These are phyloP conservation scores for Microctenopoma steveboyesi DNA, from an alignment of 2,797 vertebrate genomes.

Conservation along the genomic window DNA sequence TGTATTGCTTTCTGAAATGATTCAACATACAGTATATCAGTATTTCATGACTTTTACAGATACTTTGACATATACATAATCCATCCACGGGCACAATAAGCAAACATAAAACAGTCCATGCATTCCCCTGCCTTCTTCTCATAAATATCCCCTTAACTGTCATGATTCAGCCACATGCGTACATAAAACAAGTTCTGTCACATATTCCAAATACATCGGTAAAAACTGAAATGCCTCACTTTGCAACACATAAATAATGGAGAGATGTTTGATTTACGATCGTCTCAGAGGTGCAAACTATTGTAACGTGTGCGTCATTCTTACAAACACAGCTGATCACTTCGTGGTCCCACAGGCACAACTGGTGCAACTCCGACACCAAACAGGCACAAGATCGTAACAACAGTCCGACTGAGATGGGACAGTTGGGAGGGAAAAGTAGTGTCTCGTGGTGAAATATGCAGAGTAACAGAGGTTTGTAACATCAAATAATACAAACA, in stretches of 20 bases:
- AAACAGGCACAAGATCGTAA: slow-evolving; percentile 55
- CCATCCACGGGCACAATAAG: slow-evolving; percentile 60
- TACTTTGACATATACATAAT: slow-evolving; percentile 47
- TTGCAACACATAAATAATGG: slow-evolving; percentile 61
- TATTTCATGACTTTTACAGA: slow-evolving; percentile 52
- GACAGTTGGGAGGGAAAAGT: slow-evolving; percentile 18
- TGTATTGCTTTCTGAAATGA: slow-evolving; percentile 68
- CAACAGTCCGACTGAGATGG: slow-evolving; percentile 37
- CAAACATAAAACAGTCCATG: slow-evolving; percentile 49
- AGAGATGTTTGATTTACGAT: slow-evolving; percentile 53
- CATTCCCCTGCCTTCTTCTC: slow-evolving; percentile 17
- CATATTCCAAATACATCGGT: slow-evolving; percentile 24
- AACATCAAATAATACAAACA: slow-evolving; percentile 25
- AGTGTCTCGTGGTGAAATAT: slow-evolving; percentile 12
- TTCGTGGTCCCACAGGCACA: slow-evolving; percentile 68
- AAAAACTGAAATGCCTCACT: slow-evolving; percentile 48
- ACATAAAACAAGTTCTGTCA: slow-evolving; percentile 24
- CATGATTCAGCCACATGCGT: slow-evolving; percentile 26
- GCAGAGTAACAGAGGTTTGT: slow-evolving; percentile 55
- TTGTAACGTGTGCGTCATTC: slow-evolving; percentile 38
- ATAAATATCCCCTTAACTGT: slow-evolving; percentile 42
- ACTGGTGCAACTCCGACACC: slow-evolving; percentile 48
- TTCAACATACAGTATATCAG: slow-evolving; percentile 46
- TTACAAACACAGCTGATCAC: slow-evolving; percentile 37
- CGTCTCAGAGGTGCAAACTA: slow-evolving; percentile 65